Base-by-base conservation (phyloP, 2,888 invertebrate species). In the Melanchra persicariae region DNA sequence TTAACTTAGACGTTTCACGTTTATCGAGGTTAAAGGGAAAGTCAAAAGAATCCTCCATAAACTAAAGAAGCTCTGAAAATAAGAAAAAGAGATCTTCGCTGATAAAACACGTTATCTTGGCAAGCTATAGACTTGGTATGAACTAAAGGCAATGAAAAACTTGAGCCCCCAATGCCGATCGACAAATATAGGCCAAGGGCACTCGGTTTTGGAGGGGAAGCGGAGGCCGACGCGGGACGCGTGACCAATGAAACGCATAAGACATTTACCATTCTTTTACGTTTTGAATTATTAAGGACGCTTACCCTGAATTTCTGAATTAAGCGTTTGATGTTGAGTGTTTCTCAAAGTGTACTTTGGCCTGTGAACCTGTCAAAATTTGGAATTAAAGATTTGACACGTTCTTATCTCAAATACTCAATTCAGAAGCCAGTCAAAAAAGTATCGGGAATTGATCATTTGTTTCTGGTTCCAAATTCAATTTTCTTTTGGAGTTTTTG, bases 111-210 rank as follows among this genome's bases (percentile, higher is more conserved):
- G 78, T 62, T 70, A 57, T 61, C 57, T 77, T 82, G 59, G 22
- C 78, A 51, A 64, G 72, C 63, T 58, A 49, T 51, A 64, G 40
- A 61, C 57, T 37, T 63, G 34, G 34, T 79, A 47, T 65, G 54
- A 66, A 59, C 26, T 62, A 37, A 70, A 77, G 62, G 49, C 79
- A 74, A 74, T 74, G 67, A 67, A 67, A 80, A 79, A 74, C 67
- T 79, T 57, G 83, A 83, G 67, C 75, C 67, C 77, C 83, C 66
- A 74, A 74, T 63, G 63, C 52, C 75, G 67, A 80, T 74, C 74
- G 37, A 55, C 55, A 37, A n/a, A 78, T 74, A 80, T 79, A 58
- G 79, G 79, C 81, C 79, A 79, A 79, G 79, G 79, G 75, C 75
- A 55, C 43, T 37, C 57, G 64, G 63, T 67, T 83, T 83, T 52